phyloP scores from a whole-genome alignment of 2,797 vertebrate genomes.

The Halcyon leucocephala region DNA sequence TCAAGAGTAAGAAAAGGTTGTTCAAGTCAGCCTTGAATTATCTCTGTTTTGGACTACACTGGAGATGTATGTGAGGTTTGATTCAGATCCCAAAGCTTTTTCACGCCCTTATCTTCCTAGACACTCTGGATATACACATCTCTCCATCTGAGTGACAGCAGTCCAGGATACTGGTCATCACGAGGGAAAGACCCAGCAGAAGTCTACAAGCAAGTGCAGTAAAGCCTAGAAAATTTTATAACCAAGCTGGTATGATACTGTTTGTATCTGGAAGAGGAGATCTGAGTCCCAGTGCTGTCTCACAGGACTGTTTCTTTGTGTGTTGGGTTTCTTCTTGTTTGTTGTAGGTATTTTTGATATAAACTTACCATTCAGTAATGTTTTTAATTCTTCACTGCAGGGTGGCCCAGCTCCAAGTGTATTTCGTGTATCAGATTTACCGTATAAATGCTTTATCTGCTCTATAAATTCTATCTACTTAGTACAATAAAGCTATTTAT shows the following conservation, averaged over 20 bases:
- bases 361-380: not conserved
- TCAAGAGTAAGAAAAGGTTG: not conserved
- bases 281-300: not conserved
- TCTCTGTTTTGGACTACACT: not conserved
- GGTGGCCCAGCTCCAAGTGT: not conserved
- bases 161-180: not conserved
- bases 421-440: not conserved
- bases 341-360: not conserved
- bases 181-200: not conserved
- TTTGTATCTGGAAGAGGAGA: not conserved
- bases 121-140: not conserved
- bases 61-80: not conserved
- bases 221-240: not conserved
- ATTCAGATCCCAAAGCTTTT: not conserved
- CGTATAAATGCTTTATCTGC: not conserved
- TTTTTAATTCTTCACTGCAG: not conserved
- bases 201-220: not conserved
- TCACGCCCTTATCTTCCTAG: not conserved
- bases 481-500: not conserved
- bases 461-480: not conserved
- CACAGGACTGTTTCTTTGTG: not conserved
- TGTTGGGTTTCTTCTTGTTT: not conserved
- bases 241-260: not conserved
- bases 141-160: not conserved
- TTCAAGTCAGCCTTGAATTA: not conserved